These are phyloP conservation scores for Equus przewalskii DNA, from an alignment of 2,113 vertebrate species.

Conservation along the genomic window DNA sequence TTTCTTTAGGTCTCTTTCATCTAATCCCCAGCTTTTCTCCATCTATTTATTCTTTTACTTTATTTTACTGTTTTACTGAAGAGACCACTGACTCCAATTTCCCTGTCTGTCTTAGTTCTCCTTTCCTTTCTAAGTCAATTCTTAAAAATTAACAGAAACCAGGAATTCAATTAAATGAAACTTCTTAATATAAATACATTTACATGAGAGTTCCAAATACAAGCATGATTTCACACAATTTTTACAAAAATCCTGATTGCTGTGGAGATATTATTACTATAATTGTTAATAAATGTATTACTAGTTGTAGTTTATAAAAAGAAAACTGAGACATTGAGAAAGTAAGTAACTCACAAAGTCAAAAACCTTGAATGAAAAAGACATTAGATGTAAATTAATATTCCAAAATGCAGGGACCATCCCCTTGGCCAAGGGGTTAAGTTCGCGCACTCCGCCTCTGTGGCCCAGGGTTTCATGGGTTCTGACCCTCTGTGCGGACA, in stretches of 20 bases:
- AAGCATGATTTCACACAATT: not conserved
- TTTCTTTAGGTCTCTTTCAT: not conserved
- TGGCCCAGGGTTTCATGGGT: too few relatives aligned
- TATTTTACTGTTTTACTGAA: constrained; percentile 28
- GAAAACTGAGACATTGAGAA: not conserved
- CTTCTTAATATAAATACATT: not conserved
- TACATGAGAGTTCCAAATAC: not conserved
- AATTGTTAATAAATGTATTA: not conserved
- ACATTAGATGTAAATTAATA: not conserved
- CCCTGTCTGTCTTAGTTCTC: not conserved
- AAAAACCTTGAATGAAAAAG: not conserved
- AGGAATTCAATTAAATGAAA: not conserved
- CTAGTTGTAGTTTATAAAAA: not conserved
- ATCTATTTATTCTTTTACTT: not conserved
- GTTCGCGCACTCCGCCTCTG: too few relatives aligned
- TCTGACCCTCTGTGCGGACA: too few relatives aligned
- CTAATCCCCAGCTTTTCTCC: not conserved
- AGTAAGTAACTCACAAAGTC: not conserved
- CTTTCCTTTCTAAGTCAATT: not conserved
- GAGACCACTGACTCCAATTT: not conserved
- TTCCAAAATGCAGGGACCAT: not conserved
- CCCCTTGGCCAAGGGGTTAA: too few relatives aligned
- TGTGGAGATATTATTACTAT: not conserved
- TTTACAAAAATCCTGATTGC: not conserved
- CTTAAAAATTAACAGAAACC: not conserved